Percentiles rank a stretch among this genome's conserved stretches.
These are phyloP conservation scores for Stegodyphus mimosarum DNA, from an alignment of 1,140 invertebrate genomes.

Conservation along the genomic window DNA sequence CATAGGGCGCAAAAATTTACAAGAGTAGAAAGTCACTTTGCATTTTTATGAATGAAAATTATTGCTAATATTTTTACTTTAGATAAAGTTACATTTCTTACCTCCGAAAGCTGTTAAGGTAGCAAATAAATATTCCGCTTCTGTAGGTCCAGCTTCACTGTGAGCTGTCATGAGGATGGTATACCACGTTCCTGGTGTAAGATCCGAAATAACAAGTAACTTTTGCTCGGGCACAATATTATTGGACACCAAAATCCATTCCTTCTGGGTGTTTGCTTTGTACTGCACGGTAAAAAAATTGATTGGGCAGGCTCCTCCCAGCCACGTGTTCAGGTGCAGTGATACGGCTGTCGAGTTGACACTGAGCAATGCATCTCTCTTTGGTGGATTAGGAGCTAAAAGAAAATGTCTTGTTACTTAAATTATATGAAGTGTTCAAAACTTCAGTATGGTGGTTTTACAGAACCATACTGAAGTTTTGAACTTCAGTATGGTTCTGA, in stretches of 20 bases:
- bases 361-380: slow-evolving; percentile 74
- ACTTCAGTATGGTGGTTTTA: too few species aligned
- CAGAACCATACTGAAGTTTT: too few species aligned
- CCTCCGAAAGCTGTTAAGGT: slow-evolving; percentile 74
- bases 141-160: slow-evolving; percentile 91
- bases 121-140: slow-evolving; percentile 84
- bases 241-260: slow-evolving; percentile 94
- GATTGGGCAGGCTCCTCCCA: slow-evolving; percentile 95
- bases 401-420: background rate
- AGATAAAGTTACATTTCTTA: slow-evolving; percentile 62
- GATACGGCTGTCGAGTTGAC: slow-evolving; percentile 91
- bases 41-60: too few species aligned
- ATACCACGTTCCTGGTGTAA: slow-evolving; percentile 86
- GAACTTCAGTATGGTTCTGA: too few species aligned
- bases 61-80: background rate
- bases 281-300: slow-evolving; percentile 95
- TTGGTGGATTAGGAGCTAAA: slow-evolving; percentile 63
- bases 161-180: slow-evolving; percentile 86
- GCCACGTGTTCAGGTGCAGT: slow-evolving; percentile 91
- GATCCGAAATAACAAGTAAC: slow-evolving; percentile 71
- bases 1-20: too few species aligned
- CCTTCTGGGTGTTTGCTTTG: slow-evolving; percentile 75
- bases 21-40: too few species aligned
- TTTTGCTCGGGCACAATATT: slow-evolving; percentile 84
- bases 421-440: too few species aligned